Evolutionary conservation across 2,888 invertebrate genomes (phyloP).

Genomic region (Lasius fuliginosus): DNA sequence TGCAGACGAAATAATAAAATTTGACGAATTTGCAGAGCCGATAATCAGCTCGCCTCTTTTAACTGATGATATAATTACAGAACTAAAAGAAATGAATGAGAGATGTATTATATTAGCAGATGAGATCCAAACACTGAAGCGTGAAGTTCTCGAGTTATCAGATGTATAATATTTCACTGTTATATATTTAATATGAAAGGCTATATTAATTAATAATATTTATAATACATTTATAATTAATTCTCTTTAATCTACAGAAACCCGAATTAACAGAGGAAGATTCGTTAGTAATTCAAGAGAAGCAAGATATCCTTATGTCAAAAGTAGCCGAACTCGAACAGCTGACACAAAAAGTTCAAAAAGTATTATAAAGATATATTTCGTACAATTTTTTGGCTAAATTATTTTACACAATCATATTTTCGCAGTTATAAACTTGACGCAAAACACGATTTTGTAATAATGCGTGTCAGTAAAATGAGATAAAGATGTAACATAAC

Average conservation of each 20-base stretch:
- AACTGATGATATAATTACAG: constrained; percentile 83
- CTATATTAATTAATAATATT: constrained; percentile 2
- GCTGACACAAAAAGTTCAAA: constrained; percentile 88
- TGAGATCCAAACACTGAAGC: constrained; percentile 86
- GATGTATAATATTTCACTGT: constrained; percentile 76
- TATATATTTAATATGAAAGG: background rate
- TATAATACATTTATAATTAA: constrained; percentile 5
- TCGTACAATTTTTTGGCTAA: constrained; percentile 77
- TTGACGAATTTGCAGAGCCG: constrained; percentile 72
- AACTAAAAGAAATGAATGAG: constrained; percentile 87
- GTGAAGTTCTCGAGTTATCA: constrained; percentile 84
- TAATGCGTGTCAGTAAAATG: background rate
- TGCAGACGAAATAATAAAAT: constrained; percentile 32
- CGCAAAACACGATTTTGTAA: background rate
- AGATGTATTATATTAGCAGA: constrained; percentile 83
- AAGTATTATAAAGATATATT: constrained; percentile 86
- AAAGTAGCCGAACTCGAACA: constrained; percentile 89
- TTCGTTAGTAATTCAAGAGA: constrained; percentile 87
- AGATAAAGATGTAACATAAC: background rate
- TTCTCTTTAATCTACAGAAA: constrained; percentile 85
- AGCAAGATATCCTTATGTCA: constrained; percentile 88
- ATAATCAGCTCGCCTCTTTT: constrained; percentile 75
- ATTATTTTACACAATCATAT: constrained; percentile 78
- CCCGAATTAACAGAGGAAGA: constrained; percentile 88
- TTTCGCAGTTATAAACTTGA: constrained; percentile 68